Evolutionary conservation across 2,113 vertebrate species (phyloP).

Genomic region (Nerophis lumbriciformis): DNA sequence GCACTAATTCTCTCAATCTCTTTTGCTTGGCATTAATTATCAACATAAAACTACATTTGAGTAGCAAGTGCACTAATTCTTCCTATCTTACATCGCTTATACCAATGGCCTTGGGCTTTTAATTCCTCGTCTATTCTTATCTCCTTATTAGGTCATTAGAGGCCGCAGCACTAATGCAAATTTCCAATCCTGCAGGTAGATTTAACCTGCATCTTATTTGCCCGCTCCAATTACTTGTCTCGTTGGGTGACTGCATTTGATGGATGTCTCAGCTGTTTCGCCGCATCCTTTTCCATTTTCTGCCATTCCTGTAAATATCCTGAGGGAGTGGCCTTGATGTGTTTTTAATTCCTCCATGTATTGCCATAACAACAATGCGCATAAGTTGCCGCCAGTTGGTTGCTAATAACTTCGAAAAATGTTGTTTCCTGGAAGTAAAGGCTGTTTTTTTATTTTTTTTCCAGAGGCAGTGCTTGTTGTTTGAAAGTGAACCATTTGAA

Average conservation of each 20-base stretch:
- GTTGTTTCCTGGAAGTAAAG: background rate
- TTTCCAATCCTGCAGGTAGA: background rate
- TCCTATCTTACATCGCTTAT: background rate
- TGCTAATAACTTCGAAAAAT: background rate
- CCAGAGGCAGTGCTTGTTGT: background rate
- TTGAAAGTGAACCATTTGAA: background rate
- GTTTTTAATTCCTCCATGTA: background rate
- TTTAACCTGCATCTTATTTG: constrained; percentile 5
- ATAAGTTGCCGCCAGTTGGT: background rate
- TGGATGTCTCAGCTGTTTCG: background rate
- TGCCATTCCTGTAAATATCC: constrained; percentile 1
- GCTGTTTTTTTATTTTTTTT: background rate
- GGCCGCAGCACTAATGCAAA: background rate
- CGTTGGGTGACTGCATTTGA: background rate
- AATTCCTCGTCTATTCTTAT: constrained; percentile 2
- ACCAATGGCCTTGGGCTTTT: background rate
- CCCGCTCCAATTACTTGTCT: background rate
- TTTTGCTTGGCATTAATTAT: background rate
- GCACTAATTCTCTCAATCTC: background rate
- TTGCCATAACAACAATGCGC: background rate
- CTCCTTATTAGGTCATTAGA: constrained; percentile 3
- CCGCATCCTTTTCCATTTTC: background rate
- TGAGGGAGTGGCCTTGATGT: background rate
- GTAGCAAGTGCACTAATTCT: background rate
- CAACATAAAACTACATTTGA: background rate